These are phyloP conservation scores for Turdus rufiventris DNA, from an alignment of 2,113 vertebrate genomes.

Conservation along the genomic window DNA sequence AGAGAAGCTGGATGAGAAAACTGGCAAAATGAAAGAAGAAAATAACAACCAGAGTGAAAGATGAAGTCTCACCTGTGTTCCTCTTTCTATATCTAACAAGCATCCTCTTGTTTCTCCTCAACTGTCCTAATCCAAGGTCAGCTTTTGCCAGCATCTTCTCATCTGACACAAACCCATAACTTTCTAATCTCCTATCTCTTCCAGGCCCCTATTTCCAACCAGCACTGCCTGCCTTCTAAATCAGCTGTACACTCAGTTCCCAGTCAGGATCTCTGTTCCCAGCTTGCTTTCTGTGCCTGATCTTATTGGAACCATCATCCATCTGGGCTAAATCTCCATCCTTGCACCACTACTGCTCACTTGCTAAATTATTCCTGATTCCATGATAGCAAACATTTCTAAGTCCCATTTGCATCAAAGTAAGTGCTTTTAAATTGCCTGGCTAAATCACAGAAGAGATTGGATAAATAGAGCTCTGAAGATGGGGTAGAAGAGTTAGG, in stretches of 20 bases:
- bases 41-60: not conserved
- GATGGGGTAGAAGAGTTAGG: not conserved
- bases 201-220: not conserved
- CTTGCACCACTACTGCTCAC: not conserved
- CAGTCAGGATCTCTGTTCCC: not conserved
- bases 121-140: not conserved
- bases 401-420: not conserved
- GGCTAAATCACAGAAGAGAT: not conserved
- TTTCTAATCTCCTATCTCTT: not conserved
- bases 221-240: not conserved
- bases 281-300: not conserved
- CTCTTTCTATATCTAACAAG: not conserved
- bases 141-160: not conserved
- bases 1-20: not conserved
- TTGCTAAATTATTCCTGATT: not conserved
- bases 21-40: not conserved
- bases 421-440: not conserved
- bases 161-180: not conserved
- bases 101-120: not conserved
- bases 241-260: not conserved
- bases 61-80: not conserved
- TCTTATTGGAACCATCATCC: not conserved
- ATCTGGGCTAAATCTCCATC: not conserved
- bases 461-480: not conserved
- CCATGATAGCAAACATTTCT: not conserved